A percentile compares a stretch with the other conserved stretches of the same genome.
phyloP scores from a whole-genome alignment of 2,888 invertebrate species.

The Bombylius discolor region DNA sequence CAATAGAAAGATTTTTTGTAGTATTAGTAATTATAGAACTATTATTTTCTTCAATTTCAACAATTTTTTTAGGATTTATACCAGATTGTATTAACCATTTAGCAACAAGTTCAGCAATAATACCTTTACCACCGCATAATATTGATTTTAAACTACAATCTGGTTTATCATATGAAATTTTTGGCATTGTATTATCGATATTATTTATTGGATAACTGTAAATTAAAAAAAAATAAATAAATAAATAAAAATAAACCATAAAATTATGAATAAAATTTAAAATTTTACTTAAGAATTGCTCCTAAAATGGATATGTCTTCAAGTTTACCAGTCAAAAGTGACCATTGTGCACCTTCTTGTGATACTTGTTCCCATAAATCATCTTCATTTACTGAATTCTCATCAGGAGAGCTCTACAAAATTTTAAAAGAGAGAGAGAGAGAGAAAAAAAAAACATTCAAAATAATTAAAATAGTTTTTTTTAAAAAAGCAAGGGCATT shows the following conservation, averaged over 20 bases:
- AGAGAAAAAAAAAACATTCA: too few species aligned
- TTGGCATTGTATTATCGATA: constrained; percentile 36
- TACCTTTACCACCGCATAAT: constrained; percentile 56
- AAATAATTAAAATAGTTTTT: not conserved
- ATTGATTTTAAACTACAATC: constrained; percentile 54
- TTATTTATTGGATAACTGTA: constrained; percentile 24
- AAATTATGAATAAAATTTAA: too few species aligned
- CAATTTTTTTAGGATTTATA: constrained; percentile 49
- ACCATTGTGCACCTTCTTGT: constrained; percentile 77
- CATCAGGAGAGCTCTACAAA: constrained; percentile 30
- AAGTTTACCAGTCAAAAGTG: constrained; percentile 70
- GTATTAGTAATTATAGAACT: too few species aligned
- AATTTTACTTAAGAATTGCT: constrained; percentile 45
- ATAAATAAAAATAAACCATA: constrained; percentile 17
- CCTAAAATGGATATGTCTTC: constrained; percentile 76
- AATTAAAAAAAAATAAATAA: constrained; percentile 6
- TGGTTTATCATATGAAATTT: constrained; percentile 41
- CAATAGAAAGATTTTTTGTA: constrained; percentile 6
- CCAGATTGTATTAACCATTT: constrained; percentile 72
- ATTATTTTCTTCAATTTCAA: constrained; percentile 39
- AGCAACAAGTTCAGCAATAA: constrained; percentile 78
- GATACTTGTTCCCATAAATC: constrained; percentile 71
- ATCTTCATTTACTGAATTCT: constrained; percentile 38
- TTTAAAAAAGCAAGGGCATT: not conserved
- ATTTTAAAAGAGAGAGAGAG: not conserved